Evolutionary conservation across 2,797 vertebrate genomes (phyloP), one percentile per base, ranked within the genome.

Genomic region (Mallotus villosus): DNA sequence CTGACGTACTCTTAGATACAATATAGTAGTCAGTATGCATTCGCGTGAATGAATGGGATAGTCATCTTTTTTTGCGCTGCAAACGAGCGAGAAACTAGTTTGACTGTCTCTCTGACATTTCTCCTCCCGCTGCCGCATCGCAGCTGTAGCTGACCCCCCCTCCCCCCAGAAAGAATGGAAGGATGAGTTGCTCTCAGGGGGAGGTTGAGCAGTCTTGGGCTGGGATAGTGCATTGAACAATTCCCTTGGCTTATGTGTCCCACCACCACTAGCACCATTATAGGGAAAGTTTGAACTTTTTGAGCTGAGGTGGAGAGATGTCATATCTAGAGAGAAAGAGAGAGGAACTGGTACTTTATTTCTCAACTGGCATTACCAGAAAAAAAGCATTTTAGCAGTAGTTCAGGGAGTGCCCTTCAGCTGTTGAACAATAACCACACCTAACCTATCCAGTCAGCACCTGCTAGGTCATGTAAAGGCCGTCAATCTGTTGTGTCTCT

Each of bases 141-240:
- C 87, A 91, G 84, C 87, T 89, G 84, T 78, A 87, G 79, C 68
- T 62, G 72, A 78, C 63, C n/a, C 41, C 27, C 77, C 78, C n/a
- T 17, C 16, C 70, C 74, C 77, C 53, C 64, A 16, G 58, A 78
- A 74, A 71, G 62, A 21, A 78, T 64, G 59, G 63, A 62, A 61
- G 73, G 70, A 62, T 70, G 69, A 76, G 67, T 76, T 65, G 51
- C 75, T 19, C 27, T 34, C 61, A 34, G 19, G 74, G 76, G 81
- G 75, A 75, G 67, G 63, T n/a, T 41, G 72, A 58, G 17, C 2
- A 49, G 41, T 55, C 24, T 37, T 32, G 57, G 34, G 25, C 19
- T 37, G 41, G 60, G 77, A 60, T 46, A 70, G 64, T 70, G 72
- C 49, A 72, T 74, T 37, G 76, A 68, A 84, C 82, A 86, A 76